phyloP scores from a whole-genome alignment of 2,797 vertebrate genomes.

The Gymnothorax javanicus region DNA sequence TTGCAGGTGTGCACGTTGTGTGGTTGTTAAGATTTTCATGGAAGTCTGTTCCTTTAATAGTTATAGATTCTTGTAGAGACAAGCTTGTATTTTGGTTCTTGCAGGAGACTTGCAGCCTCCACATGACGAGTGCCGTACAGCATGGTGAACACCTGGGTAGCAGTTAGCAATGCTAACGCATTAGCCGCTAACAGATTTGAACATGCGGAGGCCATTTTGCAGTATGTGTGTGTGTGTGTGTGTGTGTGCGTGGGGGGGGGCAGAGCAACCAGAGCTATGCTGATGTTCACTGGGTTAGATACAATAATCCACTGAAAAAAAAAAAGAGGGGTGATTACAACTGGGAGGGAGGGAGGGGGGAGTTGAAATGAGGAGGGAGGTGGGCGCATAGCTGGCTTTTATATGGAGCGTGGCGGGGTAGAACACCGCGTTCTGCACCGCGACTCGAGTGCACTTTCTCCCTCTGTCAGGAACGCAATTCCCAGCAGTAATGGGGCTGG shows the following conservation, averaged over 20 bases:
- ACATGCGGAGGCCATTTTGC: background rate
- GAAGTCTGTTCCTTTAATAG: too few species aligned
- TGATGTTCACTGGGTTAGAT: background rate
- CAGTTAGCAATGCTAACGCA: background rate
- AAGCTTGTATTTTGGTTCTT: background rate
- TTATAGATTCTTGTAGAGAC: background rate
- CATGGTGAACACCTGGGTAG: background rate
- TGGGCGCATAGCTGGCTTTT: background rate
- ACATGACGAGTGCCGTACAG: background rate
- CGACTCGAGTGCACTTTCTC: background rate
- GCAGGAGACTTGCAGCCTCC: background rate
- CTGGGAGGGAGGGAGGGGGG: background rate
- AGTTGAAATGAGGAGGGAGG: background rate
- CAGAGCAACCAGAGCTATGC: background rate
- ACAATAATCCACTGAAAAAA: background rate
- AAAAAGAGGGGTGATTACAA: background rate
- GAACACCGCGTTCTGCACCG: slow-evolving; percentile 1
- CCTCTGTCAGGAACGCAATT: background rate
- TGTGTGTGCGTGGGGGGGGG: background rate
- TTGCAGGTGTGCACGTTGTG: too few species aligned
- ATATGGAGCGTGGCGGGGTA: background rate
- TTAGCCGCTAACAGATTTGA: background rate
- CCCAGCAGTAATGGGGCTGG: background rate
- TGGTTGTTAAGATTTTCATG: too few species aligned
- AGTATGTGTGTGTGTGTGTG: too few species aligned